Conservation (phyloP, 1,140 invertebrate species). For the Gryllus bimaculatus region DNA sequence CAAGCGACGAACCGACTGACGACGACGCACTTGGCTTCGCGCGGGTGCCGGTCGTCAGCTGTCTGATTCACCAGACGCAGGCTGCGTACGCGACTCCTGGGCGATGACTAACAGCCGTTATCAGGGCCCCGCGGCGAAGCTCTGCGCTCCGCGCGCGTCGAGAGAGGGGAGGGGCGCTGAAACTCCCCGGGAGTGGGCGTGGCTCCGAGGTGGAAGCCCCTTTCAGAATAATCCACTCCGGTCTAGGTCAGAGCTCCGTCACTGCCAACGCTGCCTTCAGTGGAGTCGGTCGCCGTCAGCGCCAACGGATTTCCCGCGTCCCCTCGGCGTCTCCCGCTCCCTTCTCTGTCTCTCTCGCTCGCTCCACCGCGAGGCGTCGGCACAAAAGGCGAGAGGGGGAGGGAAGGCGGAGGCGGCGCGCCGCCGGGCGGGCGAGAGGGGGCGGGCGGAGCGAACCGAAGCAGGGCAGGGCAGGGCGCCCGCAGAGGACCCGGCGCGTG, state of each 20-base stretch:
- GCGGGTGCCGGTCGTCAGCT: no score
- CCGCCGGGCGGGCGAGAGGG: not conserved
- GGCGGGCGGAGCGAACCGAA: not conserved
- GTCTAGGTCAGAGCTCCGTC: no score
- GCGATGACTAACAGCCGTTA: slow-evolving; percentile 1
- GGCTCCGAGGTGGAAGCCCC: no score
- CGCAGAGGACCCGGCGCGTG: not conserved
- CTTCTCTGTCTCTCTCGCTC: not conserved
- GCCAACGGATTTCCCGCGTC: not conserved
- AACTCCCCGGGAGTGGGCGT: no score
- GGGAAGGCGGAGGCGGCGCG: not conserved
- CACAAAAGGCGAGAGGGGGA: not conserved
- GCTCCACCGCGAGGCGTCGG: not conserved
- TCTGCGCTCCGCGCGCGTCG: not conserved
- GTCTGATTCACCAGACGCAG: no score
- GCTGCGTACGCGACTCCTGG: no score
- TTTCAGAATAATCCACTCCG: no score
- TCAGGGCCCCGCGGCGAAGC: not conserved
- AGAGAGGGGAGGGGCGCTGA: not conserved
- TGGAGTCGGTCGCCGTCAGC: not conserved
- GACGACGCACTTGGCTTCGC: no score
- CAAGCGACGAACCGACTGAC: no score
- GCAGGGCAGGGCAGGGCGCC: no score
- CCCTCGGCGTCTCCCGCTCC: not conserved
- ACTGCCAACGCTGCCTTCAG: not conserved